Base-by-base conservation (phyloP, 1,140 invertebrate species). In the Nasonia vitripennis region DNA sequence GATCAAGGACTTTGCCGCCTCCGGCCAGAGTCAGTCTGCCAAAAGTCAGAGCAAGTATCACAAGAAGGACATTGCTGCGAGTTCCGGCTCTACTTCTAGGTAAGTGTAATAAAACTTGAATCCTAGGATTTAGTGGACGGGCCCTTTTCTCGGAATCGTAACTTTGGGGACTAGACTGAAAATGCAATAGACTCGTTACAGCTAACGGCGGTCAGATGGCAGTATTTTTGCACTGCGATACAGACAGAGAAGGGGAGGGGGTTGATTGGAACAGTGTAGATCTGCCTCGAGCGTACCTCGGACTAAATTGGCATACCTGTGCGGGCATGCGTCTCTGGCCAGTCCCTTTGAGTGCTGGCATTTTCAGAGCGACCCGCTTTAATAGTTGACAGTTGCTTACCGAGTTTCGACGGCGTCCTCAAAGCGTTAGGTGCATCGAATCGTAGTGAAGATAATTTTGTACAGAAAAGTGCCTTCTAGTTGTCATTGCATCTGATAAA, bases 81-180 rank as follows among this genome's bases (percentile, higher is more conserved):
- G 96, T 94, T 96, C 96, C 89, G 96, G 96, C 94, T 96, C 96
- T 87, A 96, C 96, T 88, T 96, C 95, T 88, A 95, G 95, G 95
- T 95, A 91, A 88, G 73, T 81, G 1, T n/a, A 62, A 17, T 20
- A 45, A 45, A 45, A 45, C 41, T 41, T 41, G 6, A 1, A 45
- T 10, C 41, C 7, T 7, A 11, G 41, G 7, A 7, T 45, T 45
- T 45, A 45, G 34, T 37, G 9, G 9, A 7, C 9, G 41, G 41
- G 41, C 41, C 9, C 41, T 45, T 7, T 45, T 11, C 41, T 45
- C 41, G 41, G 41, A 11, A 45, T 45, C 41, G 10, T 45, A 45
- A 9, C 7, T 10, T 0, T 45, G 9, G 41, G 41, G 6, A 9
- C 9, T 55, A 55, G 14, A 2, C 12, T 62, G 55, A 62, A 62